Evolutionary conservation across 2,113 vertebrate genomes (phyloP).

Genomic region (Malurus alboscapulatus): DNA sequence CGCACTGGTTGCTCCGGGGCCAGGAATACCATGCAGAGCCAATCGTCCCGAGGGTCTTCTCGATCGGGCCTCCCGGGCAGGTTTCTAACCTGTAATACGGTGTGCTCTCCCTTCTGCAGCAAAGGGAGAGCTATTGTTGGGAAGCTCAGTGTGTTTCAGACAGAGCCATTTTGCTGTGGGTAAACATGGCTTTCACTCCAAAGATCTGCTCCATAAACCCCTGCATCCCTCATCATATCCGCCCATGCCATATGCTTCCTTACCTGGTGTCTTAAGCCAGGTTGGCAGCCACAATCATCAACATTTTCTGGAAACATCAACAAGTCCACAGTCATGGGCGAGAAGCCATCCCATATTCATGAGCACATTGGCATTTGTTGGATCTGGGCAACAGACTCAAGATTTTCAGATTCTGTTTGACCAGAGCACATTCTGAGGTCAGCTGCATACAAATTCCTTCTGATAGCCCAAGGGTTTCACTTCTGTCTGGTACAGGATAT

Average conservation of each 20-base stretch:
- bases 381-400: background rate
- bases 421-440: background rate
- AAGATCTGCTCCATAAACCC: background rate
- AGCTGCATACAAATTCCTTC: background rate
- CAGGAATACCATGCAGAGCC: background rate
- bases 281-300: background rate
- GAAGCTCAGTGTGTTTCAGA: background rate
- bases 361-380: background rate
- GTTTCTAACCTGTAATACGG: background rate
- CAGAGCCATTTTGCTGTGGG: accelerated
- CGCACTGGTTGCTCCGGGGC: no score
- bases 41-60: accelerated
- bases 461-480: background rate
- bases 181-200: background rate
- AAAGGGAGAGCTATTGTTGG: background rate
- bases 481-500: background rate
- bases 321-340: background rate
- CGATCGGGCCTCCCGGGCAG: background rate
- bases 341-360: background rate
- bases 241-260: background rate
- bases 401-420: background rate
- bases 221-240: background rate
- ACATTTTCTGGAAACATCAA: background rate
- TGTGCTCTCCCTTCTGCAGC: background rate
- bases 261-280: background rate